phyloP scores from a whole-genome alignment of 2,113 vertebrate species.

The Acanthochromis polyacanthus region DNA sequence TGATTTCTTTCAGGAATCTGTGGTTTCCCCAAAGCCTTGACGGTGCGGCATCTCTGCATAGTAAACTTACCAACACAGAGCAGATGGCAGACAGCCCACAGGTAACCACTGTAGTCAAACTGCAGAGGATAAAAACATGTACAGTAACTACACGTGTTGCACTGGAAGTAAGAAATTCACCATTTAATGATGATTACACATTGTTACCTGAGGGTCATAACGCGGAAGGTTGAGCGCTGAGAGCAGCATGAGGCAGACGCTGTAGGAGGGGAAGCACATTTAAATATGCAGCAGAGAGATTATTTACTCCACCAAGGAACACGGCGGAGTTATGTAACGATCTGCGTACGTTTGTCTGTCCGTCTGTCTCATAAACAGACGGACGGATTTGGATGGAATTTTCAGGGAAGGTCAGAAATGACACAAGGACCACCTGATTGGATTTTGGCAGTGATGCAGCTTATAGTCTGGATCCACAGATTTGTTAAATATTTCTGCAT shows the following conservation, averaged over 20 bases:
- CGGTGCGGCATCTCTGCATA: background rate
- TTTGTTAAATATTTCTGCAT: too few relatives aligned
- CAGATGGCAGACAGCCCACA: conserved; percentile 91
- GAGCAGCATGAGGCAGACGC: conserved; percentile 86
- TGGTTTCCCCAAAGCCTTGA: conserved; percentile 2
- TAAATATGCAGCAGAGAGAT: background rate
- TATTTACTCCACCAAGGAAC: too few relatives aligned
- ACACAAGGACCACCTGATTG: too few relatives aligned
- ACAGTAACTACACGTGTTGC: background rate
- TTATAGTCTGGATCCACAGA: too few relatives aligned
- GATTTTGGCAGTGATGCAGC: too few relatives aligned
- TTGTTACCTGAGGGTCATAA: conserved; percentile 89
- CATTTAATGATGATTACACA: background rate
- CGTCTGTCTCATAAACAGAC: too few relatives aligned
- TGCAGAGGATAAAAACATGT: conserved; percentile 55
- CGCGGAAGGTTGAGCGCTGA: conserved; percentile 88
- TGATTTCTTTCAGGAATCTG: background rate
- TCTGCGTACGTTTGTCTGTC: too few relatives aligned
- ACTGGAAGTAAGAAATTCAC: background rate
- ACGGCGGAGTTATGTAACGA: too few relatives aligned
- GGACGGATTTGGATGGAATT: too few relatives aligned
- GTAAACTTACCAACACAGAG: conserved; percentile 89
- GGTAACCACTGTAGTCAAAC: conserved; percentile 91
- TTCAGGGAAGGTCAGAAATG: too few relatives aligned
- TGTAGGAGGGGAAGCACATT: conserved; percentile 56